These are phyloP conservation scores for Poeciliopsis gracilis DNA, from an alignment of 2,797 vertebrate genomes.

Conservation along the genomic window DNA sequence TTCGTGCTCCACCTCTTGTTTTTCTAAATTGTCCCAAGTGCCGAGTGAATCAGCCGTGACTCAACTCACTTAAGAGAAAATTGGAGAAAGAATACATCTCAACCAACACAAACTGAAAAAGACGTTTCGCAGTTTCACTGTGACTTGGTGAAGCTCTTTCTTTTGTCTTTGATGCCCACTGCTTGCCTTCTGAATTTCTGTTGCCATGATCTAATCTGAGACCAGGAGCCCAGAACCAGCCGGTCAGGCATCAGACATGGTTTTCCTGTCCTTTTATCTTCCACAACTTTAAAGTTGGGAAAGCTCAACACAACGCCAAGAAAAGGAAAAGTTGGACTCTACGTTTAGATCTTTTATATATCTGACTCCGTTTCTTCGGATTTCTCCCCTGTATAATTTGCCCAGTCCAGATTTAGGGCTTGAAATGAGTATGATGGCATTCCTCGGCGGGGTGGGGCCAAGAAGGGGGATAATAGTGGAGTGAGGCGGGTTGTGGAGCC, in stretches of 20 bases:
- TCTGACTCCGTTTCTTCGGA: conserved; percentile 53
- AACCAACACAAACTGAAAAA: conserved; percentile 15
- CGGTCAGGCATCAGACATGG: conserved; percentile 36
- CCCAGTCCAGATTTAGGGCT: conserved; percentile 69
- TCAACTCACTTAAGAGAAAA: conserved; percentile 42
- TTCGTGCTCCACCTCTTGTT: conserved; percentile 25
- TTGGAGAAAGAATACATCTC: conserved; percentile 16
- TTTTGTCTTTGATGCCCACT: conserved; percentile 39
- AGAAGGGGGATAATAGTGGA: conserved; percentile 60
- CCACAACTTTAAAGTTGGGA: conserved; percentile 22
- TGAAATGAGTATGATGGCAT: conserved; percentile 65
- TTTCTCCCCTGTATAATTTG: conserved; percentile 76
- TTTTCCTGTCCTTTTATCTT: conserved; percentile 59
- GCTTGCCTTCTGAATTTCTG: neutral
- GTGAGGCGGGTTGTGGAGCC: conserved; percentile 60
- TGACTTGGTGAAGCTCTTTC: conserved; percentile 38
- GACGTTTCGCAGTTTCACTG: conserved; percentile 48
- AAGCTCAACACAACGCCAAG: conserved; percentile 37
- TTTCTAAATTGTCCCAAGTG: conserved; percentile 27
- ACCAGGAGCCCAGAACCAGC: conserved; percentile 47
- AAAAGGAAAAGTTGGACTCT: conserved; percentile 30
- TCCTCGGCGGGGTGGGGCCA: conserved; percentile 65
- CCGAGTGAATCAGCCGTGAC: conserved; percentile 54
- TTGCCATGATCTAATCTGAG: conserved; percentile 58
- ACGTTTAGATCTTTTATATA: conserved; percentile 39